Conservation (phyloP, 2,888 invertebrate species). For the Endotricha flammealis region DNA sequence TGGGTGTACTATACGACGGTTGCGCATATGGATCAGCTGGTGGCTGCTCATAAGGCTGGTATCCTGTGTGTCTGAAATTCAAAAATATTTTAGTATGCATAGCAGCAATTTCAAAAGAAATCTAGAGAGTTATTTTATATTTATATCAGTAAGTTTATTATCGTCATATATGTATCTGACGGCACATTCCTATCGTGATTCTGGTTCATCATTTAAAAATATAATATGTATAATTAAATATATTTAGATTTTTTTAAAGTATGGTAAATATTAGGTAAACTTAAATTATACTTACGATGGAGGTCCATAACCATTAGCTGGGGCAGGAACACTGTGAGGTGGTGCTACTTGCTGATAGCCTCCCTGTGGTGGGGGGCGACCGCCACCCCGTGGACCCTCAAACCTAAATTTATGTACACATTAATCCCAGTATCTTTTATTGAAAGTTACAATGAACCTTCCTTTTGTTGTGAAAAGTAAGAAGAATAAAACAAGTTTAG, state of each 20-base stretch:
- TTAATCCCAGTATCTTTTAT: too few relatives aligned
- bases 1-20: slow-evolving; percentile 50
- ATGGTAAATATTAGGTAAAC: too few relatives aligned
- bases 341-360: slow-evolving; percentile 48
- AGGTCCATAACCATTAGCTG: slow-evolving; percentile 60
- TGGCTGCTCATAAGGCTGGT: slow-evolving; percentile 63
- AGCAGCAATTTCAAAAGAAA: neutral
- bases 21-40: slow-evolving; percentile 57
- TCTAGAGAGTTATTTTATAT: neutral
- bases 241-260: too few relatives aligned
- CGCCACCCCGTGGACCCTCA: slow-evolving; percentile 54
- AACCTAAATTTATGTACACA: too few relatives aligned
- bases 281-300: slow-evolving; percentile 52
- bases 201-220: slow-evolving; percentile 56
- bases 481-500: too few relatives aligned
- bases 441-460: too few relatives aligned
- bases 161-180: slow-evolving; percentile 74
- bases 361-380: slow-evolving; percentile 40
- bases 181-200: slow-evolving; percentile 75
- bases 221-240: too few relatives aligned
- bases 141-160: slow-evolving; percentile 43
- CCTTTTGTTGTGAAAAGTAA: too few relatives aligned
- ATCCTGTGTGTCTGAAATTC: slow-evolving; percentile 55
- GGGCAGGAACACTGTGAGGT: slow-evolving; percentile 42
- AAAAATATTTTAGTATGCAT: slow-evolving; percentile 4